Conservation (phyloP, 1,140 invertebrate species). For the Zaprionus capensis region DNA sequence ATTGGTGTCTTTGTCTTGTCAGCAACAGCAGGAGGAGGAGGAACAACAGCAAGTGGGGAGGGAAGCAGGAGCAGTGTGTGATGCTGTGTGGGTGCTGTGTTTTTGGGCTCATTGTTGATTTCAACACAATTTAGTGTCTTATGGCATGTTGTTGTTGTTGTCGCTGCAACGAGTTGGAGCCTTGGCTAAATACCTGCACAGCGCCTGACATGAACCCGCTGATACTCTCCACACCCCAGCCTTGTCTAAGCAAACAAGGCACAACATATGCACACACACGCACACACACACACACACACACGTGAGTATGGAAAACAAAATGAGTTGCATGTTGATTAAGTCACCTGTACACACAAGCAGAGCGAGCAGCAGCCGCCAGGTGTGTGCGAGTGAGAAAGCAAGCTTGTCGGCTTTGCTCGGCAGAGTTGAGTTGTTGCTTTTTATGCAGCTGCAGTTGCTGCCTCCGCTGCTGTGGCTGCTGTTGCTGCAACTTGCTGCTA, state of each 20-base stretch:
- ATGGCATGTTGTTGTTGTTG: slow-evolving; percentile 60
- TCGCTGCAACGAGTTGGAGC: slow-evolving; percentile 62
- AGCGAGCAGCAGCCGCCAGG: no score
- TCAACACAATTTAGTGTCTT: slow-evolving; percentile 81
- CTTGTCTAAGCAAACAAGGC: slow-evolving; percentile 61
- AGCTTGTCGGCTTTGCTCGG: slow-evolving; percentile 69
- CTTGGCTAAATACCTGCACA: slow-evolving; percentile 70
- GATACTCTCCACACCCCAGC: neutral
- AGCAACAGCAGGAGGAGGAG: slow-evolving; percentile 6
- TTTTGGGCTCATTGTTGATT: slow-evolving; percentile 81
- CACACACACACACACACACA: slow-evolving; percentile 19
- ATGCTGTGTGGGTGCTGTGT: slow-evolving; percentile 60
- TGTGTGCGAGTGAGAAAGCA: neutral
- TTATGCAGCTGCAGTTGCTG: slow-evolving; percentile 66
- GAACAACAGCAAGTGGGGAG: neutral
- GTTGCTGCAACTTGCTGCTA: slow-evolving; percentile 51
- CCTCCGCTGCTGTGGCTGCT: slow-evolving; percentile 1
- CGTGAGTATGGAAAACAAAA: slow-evolving; percentile 68
- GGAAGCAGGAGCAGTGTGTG: neutral
- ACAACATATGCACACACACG: slow-evolving; percentile 45
- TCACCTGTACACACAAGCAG: slow-evolving; percentile 65
- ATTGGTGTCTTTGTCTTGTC: slow-evolving; percentile 66
- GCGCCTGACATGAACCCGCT: slow-evolving; percentile 27
- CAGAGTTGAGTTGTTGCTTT: slow-evolving; percentile 76
- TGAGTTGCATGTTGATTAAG: slow-evolving; percentile 82